These are phyloP conservation scores for Gallinago undulata DNA, from an alignment of 2,113 vertebrate genomes.

Conservation along the genomic window DNA sequence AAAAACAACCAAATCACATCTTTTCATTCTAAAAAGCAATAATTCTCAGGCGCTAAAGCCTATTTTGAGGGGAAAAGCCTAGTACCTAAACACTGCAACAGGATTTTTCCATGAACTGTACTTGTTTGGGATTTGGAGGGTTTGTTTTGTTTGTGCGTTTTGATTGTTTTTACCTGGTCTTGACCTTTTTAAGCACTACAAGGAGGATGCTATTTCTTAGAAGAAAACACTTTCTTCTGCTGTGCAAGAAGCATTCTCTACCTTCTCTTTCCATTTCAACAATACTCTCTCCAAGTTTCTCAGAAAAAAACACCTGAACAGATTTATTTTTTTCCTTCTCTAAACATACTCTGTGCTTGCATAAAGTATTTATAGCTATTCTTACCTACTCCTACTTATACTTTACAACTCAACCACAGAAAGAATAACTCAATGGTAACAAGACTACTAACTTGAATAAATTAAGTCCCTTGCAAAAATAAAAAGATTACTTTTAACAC, in stretches of 20 bases:
- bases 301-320: background rate
- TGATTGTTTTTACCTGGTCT: background rate
- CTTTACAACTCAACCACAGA: background rate
- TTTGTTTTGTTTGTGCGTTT: background rate
- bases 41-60: background rate
- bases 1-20: too few relatives aligned
- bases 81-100: background rate
- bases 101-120: background rate
- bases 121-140: background rate
- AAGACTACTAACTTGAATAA: background rate
- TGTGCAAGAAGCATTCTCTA: background rate
- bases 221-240: background rate
- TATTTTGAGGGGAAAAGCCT: accelerated
- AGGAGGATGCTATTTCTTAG: background rate
- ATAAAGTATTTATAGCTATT: background rate
- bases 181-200: background rate
- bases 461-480: too few relatives aligned
- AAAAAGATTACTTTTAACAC: background rate
- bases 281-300: background rate
- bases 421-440: background rate
- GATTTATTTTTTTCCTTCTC: background rate
- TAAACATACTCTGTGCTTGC: background rate
- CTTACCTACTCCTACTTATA: background rate
- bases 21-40: background rate
- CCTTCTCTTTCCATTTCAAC: background rate